Conservation (phyloP, 2,888 invertebrate genomes). For the Notocelia uddmanniana region DNA sequence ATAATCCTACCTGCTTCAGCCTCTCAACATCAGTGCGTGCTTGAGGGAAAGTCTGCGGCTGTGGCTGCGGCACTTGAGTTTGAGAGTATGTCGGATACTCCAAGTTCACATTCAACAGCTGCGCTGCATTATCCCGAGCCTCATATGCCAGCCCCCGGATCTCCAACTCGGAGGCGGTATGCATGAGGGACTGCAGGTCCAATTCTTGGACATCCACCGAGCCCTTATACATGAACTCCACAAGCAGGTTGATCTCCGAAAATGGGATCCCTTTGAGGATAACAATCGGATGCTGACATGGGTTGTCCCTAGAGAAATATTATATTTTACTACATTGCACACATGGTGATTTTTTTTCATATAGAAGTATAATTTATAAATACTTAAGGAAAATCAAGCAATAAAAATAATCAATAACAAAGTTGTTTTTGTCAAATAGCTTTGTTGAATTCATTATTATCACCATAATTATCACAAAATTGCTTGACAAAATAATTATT, state of each 20-base stretch:
- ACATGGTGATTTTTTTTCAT: not conserved
- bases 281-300: conserved; percentile 90
- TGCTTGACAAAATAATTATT: conserved; percentile 52
- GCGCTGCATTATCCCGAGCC: conserved; percentile 85
- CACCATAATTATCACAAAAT: conserved; percentile 56
- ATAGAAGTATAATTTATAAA: not conserved
- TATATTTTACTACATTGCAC: conserved; percentile 8
- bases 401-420: conserved; percentile 12
- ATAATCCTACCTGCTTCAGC: conserved; percentile 76
- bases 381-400: conserved; percentile 29
- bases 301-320: conserved; percentile 85
- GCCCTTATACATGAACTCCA: conserved; percentile 91
- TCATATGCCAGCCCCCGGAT: conserved; percentile 88
- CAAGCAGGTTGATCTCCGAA: conserved; percentile 88
- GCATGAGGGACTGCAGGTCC: conserved; percentile 87
- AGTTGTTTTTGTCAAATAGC: conserved; percentile 32
- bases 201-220: conserved; percentile 88
- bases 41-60: conserved; percentile 64
- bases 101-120: conserved; percentile 82
- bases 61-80: conserved; percentile 58
- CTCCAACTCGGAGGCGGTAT: conserved; percentile 89
- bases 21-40: conserved; percentile 80
- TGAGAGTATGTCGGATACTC: conserved; percentile 79
- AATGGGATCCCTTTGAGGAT: conserved; percentile 89
- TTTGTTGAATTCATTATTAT: conserved; percentile 33